Percentiles rank a stretch among this genome's conserved stretches.
phyloP scores from a whole-genome alignment of 1,140 invertebrate species.

The Conus ventricosus region DNA sequence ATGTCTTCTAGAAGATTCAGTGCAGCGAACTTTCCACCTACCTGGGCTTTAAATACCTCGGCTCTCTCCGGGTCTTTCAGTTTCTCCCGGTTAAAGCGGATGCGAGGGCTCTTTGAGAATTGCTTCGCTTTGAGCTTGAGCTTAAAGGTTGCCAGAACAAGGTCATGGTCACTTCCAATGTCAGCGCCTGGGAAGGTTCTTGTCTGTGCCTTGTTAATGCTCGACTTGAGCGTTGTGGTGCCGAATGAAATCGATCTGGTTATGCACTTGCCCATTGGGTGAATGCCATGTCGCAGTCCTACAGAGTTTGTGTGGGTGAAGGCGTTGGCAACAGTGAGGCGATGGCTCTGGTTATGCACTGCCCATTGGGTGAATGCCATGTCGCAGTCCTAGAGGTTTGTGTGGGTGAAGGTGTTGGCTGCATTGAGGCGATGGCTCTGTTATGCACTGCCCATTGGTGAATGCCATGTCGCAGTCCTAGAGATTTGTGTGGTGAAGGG shows the following conservation, averaged over 20 bases:
- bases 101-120: no score
- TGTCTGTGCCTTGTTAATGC: no score
- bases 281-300: constrained; percentile 4
- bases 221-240: background rate
- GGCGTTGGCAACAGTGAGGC: background rate
- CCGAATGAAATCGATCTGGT: no score
- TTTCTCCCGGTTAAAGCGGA: no score
- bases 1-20: no score
- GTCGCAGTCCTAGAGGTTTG: constrained; percentile 4
- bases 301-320: constrained; percentile 2
- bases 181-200: no score
- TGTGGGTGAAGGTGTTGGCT: constrained; percentile 2
- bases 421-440: background rate
- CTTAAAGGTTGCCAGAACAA: constrained; percentile 4
- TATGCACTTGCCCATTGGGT: background rate
- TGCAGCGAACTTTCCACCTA: no score
- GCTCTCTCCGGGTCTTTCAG: no score
- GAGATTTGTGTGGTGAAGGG: constrained; percentile 2
- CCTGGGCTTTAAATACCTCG: no score
- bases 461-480: constrained; percentile 4
- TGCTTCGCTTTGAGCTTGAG: background rate
- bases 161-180: no score
- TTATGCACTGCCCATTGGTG: background rate
- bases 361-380: background rate
- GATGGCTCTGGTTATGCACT: background rate